phyloP scores from a whole-genome alignment of 2,888 invertebrate species.

The Psylliodes chrysocephalus region DNA sequence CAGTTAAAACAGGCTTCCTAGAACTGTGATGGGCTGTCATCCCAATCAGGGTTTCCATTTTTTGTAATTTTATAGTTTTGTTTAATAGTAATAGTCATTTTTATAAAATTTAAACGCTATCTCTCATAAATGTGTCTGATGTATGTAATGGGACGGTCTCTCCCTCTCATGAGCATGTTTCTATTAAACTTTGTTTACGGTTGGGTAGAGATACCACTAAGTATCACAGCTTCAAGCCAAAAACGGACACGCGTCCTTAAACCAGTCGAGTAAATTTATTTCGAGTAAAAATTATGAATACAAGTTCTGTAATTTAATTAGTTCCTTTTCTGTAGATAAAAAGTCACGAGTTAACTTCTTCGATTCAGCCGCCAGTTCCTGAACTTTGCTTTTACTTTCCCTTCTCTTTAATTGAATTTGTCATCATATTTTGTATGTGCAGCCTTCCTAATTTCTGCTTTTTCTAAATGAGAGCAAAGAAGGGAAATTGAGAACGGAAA shows the following conservation, averaged over 20 bases:
- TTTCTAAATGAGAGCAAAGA: constrained; percentile 1
- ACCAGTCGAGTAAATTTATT: constrained; percentile 7
- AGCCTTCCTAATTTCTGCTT: constrained; percentile 9
- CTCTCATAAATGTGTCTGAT: too few species aligned
- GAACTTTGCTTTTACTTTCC: constrained; percentile 36
- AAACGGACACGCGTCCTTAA: too few species aligned
- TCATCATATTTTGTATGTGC: constrained; percentile 32
- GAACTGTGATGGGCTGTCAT: too few species aligned
- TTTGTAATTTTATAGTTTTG: too few species aligned
- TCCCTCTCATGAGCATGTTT: neutral
- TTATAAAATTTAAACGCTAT: too few species aligned
- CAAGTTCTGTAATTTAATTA: constrained; percentile 33
- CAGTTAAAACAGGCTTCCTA: too few species aligned
- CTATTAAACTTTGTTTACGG: too few species aligned
- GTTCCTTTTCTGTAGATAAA: constrained; percentile 29
- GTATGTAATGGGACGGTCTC: too few species aligned
- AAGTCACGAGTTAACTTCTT: constrained; percentile 30
- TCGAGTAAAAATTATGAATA: constrained; percentile 29
- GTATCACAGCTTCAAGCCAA: too few species aligned
- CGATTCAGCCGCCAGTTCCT: constrained; percentile 17
- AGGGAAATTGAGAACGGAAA: neutral
- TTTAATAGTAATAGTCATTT: too few species aligned
- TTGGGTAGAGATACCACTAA: too few species aligned
- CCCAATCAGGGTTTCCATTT: too few species aligned
- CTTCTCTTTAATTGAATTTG: constrained; percentile 37